Evolutionary conservation across 2,113 vertebrate genomes (phyloP), one percentile per base, ranked within the genome.

Genomic region (Butorides virescens): DNA sequence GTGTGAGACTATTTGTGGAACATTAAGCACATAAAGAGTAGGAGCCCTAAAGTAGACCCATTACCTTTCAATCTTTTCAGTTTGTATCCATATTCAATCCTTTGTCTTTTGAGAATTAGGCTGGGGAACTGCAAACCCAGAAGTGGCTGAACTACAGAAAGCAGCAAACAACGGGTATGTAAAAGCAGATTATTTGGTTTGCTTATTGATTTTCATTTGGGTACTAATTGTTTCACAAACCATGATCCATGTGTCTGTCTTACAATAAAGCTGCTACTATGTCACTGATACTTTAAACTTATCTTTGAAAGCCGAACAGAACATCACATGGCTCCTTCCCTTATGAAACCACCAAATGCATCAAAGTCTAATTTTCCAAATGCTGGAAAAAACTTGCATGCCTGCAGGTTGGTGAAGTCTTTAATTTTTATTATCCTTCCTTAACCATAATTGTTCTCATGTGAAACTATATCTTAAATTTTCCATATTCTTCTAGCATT

Each of bases 41-140:
- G 62, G n/a, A 92, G 34, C 30, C 22, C 42, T 82, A 21, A 21
- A 91, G 55, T 1, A 91, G 73, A 77, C 25, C n/a, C 81, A 9
- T 2, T 49, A 49, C 34, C 14, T 75, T 80, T 63, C 16, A 34
- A 1, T 55, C 52, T 84, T 78, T 81, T 65, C 30, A 9, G 7
- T 91, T 84, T 94, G n/a, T 83, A 56, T 36, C 56, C 21, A 29
- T 89, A 52, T 84, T 68, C 22, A 58, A 10, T 67, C 29, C 42
- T 90, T 92, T 94, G 19, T 66, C 53, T 97, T 97, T 97, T 98
- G 72, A 98, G 97, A 98, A 95, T 98, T 95, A 96, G 91, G 94
- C 50, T 98, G 98, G 98, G 97, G 95, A 94, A 12, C 68, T 72
- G 37, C 91, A 90, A 97, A 90, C 73, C 65, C 94, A 62, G 96